Base-by-base conservation (phyloP, 2,888 invertebrate species). In the Ennomos quercinarius region DNA sequence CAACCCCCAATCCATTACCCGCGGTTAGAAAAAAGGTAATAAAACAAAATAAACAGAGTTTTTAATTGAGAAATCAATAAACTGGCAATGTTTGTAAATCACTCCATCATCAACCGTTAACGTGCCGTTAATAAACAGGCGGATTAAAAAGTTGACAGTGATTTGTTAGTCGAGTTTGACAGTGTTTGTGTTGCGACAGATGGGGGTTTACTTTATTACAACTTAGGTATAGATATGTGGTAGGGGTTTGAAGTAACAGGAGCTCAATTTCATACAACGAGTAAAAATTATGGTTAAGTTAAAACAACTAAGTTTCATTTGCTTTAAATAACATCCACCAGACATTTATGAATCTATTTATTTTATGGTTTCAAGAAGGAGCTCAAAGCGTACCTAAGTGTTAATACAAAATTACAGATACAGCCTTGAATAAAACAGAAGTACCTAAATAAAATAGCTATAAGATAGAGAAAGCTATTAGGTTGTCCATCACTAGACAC, bases 11-110 rank as follows among this genome's bases (percentile, higher is more conserved):
- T 66, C 66, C 60, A 66, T 62, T 63, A 61, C 54, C 50, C 9
- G 8, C 55, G 49, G 57, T 61, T 43, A 59, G 46, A 57, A 39
- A 45, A 47, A 54, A 50, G 4, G 49, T 52, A 46, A 66, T 34
- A 57, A 54, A 43, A 43, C 40, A 63, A 62, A 17, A 27, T 58
- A 61, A 64, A 64, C 51, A 52, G 17, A 40, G 52, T 47, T 60
- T 55, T 54, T 66, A 68, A 69, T 70, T 64, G 67, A 69, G 69
- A 64, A 66, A 66, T 66, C 61, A 52, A 61, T 60, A 56, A 63
- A 59, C 61, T 11, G 54, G 40, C n/a, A 57, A 43, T 70, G 64
- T 67, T 66, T 57, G 51, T 49, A 35, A 54, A 57, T 55, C 61
- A 63, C 57, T 69, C 68, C 51, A 68, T 72, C 70, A 70, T 55